Conservation (phyloP, 2,888 invertebrate genomes). For the Epinotia nisella region DNA sequence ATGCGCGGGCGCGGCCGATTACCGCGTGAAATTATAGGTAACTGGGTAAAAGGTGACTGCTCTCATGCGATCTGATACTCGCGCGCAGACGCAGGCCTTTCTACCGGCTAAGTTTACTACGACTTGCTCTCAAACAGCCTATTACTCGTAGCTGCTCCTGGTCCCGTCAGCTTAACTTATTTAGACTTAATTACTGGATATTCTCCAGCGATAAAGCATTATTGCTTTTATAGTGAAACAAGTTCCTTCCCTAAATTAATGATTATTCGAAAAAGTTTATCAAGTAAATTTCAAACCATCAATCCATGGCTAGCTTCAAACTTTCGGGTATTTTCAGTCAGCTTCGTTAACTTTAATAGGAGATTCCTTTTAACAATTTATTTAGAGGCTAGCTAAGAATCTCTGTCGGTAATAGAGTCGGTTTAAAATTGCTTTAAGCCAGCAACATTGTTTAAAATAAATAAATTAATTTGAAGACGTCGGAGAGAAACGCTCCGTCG, state of each 20-base stretch:
- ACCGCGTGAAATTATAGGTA: slow-evolving; percentile 51
- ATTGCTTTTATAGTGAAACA: neutral
- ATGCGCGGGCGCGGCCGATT: slow-evolving; percentile 36
- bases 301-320: slow-evolving; percentile 19
- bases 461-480: slow-evolving; percentile 41
- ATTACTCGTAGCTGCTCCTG: neutral
- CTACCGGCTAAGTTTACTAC: slow-evolving; percentile 26
- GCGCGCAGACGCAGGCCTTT: slow-evolving; percentile 33
- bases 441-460: slow-evolving; percentile 39
- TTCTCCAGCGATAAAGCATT: neutral
- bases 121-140: slow-evolving; percentile 9
- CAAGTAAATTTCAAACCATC: slow-evolving; percentile 13
- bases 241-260: slow-evolving; percentile 3
- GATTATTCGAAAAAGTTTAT: slow-evolving; percentile 11
- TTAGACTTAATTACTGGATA: neutral
- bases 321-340: slow-evolving; percentile 16
- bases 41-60: slow-evolving; percentile 58
- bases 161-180: slow-evolving; percentile 6
- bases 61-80: slow-evolving; percentile 45
- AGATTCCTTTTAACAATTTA: slow-evolving; percentile 40
- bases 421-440: slow-evolving; percentile 37
- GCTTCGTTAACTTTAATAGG: slow-evolving; percentile 34
- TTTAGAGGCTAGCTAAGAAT: slow-evolving; percentile 32
- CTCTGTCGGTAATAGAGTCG: slow-evolving; percentile 40
- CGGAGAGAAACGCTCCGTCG: slow-evolving; percentile 25